Base-by-base conservation (phyloP, 2,797 vertebrate species). In the Coluber constrictor region DNA sequence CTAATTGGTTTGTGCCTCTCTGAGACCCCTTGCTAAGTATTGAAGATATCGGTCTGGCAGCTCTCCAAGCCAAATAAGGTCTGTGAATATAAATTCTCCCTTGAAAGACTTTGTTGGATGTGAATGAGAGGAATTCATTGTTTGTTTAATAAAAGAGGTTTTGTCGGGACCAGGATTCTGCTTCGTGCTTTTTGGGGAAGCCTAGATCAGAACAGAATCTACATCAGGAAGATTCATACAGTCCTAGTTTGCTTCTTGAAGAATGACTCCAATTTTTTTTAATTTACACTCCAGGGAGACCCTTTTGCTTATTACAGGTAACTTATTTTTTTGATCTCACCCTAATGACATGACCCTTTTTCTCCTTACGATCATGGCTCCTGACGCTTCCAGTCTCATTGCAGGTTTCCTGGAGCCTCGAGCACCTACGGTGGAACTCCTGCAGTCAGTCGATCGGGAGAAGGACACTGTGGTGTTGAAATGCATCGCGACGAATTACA, bases 251-350 rank as follows among this genome's bases (percentile, higher is more conserved):
- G 47, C 89, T 32, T 92, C 86, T 32, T 88, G 91, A 94, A 92
- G 93, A 94, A 43, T 12, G 3, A 13, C 56, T 90, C 47, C 93
- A 60, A 88, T 92, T n/a, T 57, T 94, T n/a, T 92, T 61, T 92
- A 61, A 6, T 66, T 90, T 56, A 47, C 8, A 25, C 74, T 32
- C 74, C 88, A 37, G 90, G 86, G 88, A 89, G 63, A 90, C 9
- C 79, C 61, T n/a, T 61, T 90, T 37, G 0, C 88, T 90, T 87
- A 23, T 12, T 5, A 27, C 93, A 92, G 92, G 93, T 94, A 66
- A 94, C n/a, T 91, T 66, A 25, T 11, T n/a, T 16, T 23, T 23
- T 43, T 94, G 20, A 83, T 83, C 20, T 83, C 37, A 83, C 43
- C 37, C 37, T 57, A 57, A 23, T 4, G 15, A 43, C 20, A 8